phyloP scores from a whole-genome alignment of 2,113 vertebrate genomes.

The Neolamprologus devosi region DNA sequence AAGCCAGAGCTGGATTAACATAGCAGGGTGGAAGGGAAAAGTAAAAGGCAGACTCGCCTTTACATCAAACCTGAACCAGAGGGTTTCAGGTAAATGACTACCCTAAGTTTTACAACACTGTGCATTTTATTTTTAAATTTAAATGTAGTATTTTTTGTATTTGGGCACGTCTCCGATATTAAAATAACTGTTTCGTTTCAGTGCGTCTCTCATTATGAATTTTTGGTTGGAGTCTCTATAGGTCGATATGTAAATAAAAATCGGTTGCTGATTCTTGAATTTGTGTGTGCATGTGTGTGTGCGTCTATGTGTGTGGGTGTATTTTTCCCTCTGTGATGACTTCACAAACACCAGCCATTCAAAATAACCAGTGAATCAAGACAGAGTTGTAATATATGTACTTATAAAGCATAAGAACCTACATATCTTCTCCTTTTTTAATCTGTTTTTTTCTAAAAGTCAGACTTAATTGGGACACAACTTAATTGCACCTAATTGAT shows the following conservation, averaged over 20 bases:
- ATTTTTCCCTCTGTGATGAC: neutral
- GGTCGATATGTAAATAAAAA: neutral
- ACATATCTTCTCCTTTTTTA: neutral
- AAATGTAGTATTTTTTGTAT: neutral
- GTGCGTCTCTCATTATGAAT: neutral
- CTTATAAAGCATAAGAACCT: neutral
- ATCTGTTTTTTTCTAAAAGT: neutral
- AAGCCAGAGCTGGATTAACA: slow-evolving; percentile 4
- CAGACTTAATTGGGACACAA: neutral
- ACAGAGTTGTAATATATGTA: neutral
- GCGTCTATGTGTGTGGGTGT: neutral
- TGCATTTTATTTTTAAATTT: neutral
- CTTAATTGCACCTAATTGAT: neutral
- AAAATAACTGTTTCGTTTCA: neutral
- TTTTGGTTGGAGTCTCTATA: neutral
- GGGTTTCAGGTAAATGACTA: neutral
- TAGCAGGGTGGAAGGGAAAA: slow-evolving; percentile 1
- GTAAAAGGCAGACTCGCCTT: neutral
- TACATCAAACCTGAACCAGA: neutral
- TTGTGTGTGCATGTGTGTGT: neutral
- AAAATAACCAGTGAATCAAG: neutral
- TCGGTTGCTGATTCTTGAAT: neutral
- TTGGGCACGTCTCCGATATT: neutral
- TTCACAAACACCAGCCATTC: neutral
- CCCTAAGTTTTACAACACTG: neutral